Conservation (phyloP, 2,113 vertebrate genomes). For the Ctenomys sociabilis region DNA sequence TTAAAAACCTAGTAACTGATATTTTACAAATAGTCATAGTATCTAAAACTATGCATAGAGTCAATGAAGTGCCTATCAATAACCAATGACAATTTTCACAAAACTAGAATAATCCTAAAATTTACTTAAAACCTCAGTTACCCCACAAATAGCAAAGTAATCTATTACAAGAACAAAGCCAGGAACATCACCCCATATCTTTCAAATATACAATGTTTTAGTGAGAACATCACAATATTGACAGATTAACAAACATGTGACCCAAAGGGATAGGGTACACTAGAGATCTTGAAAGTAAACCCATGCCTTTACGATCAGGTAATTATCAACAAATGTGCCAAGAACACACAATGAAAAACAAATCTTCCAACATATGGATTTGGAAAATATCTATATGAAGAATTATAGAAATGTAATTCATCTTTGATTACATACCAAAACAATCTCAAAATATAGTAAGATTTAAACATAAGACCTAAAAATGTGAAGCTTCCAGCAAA, state of each 20-base stretch:
- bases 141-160: background rate
- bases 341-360: background rate
- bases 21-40: background rate
- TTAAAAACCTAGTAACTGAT: background rate
- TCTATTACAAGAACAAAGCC: background rate
- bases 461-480: background rate
- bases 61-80: background rate
- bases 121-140: background rate
- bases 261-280: too few species aligned
- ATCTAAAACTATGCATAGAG: background rate
- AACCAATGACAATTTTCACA: background rate
- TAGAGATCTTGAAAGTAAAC: background rate
- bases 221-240: background rate
- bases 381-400: background rate
- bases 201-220: background rate
- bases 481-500: background rate
- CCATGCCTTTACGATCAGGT: background rate
- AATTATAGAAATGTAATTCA: background rate
- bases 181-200: background rate
- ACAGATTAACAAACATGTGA: background rate
- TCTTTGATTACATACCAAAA: background rate
- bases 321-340: background rate
- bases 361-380: background rate
- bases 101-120: background rate
- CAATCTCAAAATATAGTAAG: background rate